Evolutionary conservation across 1,140 invertebrate genomes (phyloP).

Genomic region (Medauroidea extradentata): DNA sequence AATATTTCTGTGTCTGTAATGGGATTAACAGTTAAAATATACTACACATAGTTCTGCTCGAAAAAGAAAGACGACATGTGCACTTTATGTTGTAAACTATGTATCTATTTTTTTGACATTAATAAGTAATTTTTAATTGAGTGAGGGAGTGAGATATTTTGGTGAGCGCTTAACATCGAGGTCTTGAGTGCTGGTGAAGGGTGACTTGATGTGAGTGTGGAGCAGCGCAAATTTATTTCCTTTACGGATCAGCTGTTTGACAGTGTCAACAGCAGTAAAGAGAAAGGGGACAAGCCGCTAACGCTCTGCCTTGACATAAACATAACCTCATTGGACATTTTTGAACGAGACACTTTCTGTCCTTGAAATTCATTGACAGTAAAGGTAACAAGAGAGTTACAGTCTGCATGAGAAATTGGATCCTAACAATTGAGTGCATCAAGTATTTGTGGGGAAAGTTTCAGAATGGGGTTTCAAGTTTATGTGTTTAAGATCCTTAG

Average conservation of each 20-base stretch:
- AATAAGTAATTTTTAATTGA: too few relatives aligned
- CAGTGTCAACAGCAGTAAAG: background rate
- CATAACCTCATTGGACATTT: background rate
- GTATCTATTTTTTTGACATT: too few relatives aligned
- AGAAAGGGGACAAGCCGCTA: background rate
- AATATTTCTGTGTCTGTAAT: too few relatives aligned
- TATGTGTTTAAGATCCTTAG: background rate
- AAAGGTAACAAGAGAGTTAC: background rate
- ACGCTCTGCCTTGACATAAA: background rate
- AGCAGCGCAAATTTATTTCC: background rate
- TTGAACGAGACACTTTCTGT: background rate
- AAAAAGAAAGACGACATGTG: too few relatives aligned
- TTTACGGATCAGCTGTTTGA: slow-evolving; percentile 2
- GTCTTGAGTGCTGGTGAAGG: too few relatives aligned
- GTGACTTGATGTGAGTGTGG: too few relatives aligned
- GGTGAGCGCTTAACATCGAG: too few relatives aligned
- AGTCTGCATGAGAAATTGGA: background rate
- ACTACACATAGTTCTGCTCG: too few relatives aligned
- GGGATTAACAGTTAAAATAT: too few relatives aligned
- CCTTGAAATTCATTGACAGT: background rate
- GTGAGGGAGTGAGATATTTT: too few relatives aligned
- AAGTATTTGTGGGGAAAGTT: background rate
- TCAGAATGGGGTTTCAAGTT: background rate
- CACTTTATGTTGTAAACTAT: too few relatives aligned
- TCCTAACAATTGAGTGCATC: background rate